Conservation (phyloP, 2,888 invertebrate species). For the Pimpla rufipes region DNA sequence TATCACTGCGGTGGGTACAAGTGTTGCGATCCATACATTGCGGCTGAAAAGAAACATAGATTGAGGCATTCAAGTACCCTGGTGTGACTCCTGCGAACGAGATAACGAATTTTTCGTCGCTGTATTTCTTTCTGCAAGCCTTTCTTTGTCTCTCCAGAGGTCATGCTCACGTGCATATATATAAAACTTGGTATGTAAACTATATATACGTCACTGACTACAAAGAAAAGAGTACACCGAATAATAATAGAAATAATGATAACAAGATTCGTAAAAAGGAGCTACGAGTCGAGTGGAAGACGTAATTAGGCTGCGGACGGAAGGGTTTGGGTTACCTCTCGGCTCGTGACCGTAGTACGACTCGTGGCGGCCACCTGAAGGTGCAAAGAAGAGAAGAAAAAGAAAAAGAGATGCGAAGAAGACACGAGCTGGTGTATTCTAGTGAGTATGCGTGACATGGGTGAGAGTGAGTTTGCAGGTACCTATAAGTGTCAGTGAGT, state of each 20-base stretch:
- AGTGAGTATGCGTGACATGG: slow-evolving; percentile 15
- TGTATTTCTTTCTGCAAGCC: background rate
- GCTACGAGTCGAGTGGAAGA: slow-evolving; percentile 60
- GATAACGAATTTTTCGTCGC: background rate
- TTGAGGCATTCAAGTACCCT: slow-evolving; percentile 68
- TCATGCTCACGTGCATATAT: slow-evolving; percentile 26
- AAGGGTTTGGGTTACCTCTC: slow-evolving; percentile 88
- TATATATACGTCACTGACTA: slow-evolving; percentile 3
- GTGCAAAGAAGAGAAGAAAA: slow-evolving; percentile 64
- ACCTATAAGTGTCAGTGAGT: slow-evolving; percentile 42
- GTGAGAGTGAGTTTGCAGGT: background rate
- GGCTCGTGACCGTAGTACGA: slow-evolving; percentile 90
- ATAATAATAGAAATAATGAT: slow-evolving; percentile 38
- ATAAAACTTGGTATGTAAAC: too few relatives aligned
- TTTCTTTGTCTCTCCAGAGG: background rate
- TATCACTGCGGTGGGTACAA: slow-evolving; percentile 82
- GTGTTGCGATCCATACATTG: slow-evolving; percentile 82
- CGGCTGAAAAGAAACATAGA: slow-evolving; percentile 83
- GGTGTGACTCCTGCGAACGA: background rate
- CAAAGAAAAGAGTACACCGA: background rate
- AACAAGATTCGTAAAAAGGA: slow-evolving; percentile 47
- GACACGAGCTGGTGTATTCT: slow-evolving; percentile 30
- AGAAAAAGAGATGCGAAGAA: slow-evolving; percentile 45
- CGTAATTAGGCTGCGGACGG: slow-evolving; percentile 66
- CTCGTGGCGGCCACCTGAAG: slow-evolving; percentile 87